A percentile compares a stretch with the other conserved stretches of the same genome.
Evolutionary conservation across 1,140 invertebrate genomes (phyloP).

Genomic region (Drosophila pectinifera): DNA sequence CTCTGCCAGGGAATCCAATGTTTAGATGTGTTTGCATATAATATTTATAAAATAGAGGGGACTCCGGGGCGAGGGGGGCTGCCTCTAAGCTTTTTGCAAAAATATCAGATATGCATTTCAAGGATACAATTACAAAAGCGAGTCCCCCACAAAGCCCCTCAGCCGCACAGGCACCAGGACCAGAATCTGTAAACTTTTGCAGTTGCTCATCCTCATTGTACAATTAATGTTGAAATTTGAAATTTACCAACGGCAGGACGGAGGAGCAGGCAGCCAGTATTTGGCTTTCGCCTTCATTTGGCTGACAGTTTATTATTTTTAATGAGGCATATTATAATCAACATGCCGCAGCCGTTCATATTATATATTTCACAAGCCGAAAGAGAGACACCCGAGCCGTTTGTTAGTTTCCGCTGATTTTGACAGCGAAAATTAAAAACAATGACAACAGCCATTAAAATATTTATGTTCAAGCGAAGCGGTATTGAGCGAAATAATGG

Average conservation of each 20-base stretch:
- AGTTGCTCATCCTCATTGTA: constrained; percentile 67
- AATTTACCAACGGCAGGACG: constrained; percentile 35
- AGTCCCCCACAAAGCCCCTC: constrained; percentile 34
- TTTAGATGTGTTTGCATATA: constrained; percentile 56
- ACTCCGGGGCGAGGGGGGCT: constrained; percentile 12
- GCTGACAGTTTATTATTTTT: constrained; percentile 81
- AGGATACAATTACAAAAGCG: constrained; percentile 76
- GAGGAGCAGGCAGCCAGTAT: constrained; percentile 25
- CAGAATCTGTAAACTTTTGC: constrained; percentile 54
- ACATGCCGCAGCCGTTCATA: constrained; percentile 40
- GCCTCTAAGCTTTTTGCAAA: constrained; percentile 70
- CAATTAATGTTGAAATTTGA: constrained; percentile 78
- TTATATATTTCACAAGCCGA: constrained; percentile 27
- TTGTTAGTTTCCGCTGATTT: constrained; percentile 60
- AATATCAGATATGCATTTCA: constrained; percentile 78
- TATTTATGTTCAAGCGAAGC: constrained; percentile 39
- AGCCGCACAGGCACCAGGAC: constrained; percentile 17
- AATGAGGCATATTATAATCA: constrained; percentile 81
- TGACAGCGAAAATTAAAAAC: constrained; percentile 68
- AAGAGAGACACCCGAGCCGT: constrained; percentile 28
- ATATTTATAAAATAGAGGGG: constrained; percentile 62
- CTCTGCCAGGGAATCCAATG: constrained; percentile 47
- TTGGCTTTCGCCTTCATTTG: constrained; percentile 68
- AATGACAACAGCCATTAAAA: constrained; percentile 49
- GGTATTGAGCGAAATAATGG: constrained; percentile 19